A percentile compares a stretch with the other conserved stretches of the same genome.
phyloP scores from a whole-genome alignment of 2,113 vertebrate species.

The Nibea coibor region DNA sequence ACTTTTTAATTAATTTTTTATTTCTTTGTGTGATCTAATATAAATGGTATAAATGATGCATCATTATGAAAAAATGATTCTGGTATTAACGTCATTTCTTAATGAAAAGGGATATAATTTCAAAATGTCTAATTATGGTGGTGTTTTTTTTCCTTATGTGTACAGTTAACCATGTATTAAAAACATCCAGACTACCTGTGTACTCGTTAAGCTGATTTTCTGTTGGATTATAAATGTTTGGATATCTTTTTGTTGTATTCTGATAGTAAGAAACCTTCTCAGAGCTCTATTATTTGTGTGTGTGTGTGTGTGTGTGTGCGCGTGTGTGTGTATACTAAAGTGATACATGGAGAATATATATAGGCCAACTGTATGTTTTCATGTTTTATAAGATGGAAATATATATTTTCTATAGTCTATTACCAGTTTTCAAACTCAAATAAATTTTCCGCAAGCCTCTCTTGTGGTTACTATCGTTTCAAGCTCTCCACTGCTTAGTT shows the following conservation, averaged over 20 bases:
- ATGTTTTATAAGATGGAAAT: conserved; percentile 80
- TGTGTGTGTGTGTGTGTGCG: conserved; percentile 41
- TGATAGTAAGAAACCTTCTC: conserved; percentile 33
- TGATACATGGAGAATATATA: conserved; percentile 52
- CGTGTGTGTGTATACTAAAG: conserved; percentile 54
- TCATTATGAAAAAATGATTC: conserved; percentile 89
- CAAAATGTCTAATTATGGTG: conserved; percentile 95
- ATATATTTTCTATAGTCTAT: conserved; percentile 90
- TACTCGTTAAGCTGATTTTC: conserved; percentile 79
- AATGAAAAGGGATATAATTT: conserved; percentile 99
- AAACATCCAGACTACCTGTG: conserved; percentile 90
- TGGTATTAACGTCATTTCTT: conserved; percentile 98
- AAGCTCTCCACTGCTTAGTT: conserved; percentile 7
- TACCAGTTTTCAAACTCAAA: conserved; percentile 92
- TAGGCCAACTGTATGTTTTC: conserved; percentile 73
- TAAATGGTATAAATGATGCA: conserved; percentile 96
- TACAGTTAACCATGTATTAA: conserved; percentile 99
- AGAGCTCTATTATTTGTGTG: conserved; percentile 40
- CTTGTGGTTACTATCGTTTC: conserved; percentile 65
- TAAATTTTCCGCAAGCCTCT: conserved; percentile 89
- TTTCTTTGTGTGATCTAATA: conserved; percentile 97
- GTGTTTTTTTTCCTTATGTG: conserved; percentile 82
- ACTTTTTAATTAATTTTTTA: conserved; percentile 95
- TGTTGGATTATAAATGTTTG: conserved; percentile 63
- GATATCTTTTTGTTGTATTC: conserved; percentile 68